Base-by-base conservation (phyloP, 2,888 invertebrate species). In the Diaperis boleti region DNA sequence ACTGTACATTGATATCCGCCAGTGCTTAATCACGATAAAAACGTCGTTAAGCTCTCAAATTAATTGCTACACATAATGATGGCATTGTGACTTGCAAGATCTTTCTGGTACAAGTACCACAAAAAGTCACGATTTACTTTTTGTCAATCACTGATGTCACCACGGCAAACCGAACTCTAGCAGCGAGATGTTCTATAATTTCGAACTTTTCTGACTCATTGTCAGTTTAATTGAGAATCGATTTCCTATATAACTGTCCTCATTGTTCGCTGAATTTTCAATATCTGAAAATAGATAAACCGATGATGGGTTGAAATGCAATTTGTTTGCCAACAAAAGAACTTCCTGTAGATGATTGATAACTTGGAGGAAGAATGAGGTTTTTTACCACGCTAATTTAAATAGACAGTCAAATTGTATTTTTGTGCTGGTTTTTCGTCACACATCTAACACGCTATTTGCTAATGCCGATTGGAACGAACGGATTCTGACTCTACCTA, bases 311-410 rank as follows among this genome's bases (percentile, higher is more conserved):
- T 15, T 42, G 20, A 42, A 26, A 45, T 11, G 29, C 29, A 45
- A 29, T 29, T 45, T 45, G 15, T 45, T 26, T 29, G 11, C 18
- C 18, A 45, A 45, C 45, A 45, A 44, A 11, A 14, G 45, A 13
- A 29, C 45, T 45, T 45, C 45, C 45, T 45, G 45, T 45, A 11
- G 26, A 14, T 45, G 29, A 45, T 45, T 29, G 45, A 45, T 45
- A 45, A 45, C 7, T 29, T 8, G 5, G 8, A 42, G 41, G 39
- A 17, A 17, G 17, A 42, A 42, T 45, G 18, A 26, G 11, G n/a
- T 45, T 42, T 17, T n/a, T 13, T 17, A 39, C 3, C 6, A 39
- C 18, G 20, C 18, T 17, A 20, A 10, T 42, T 17, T 20, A 20
- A 42, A 15, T 17, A 17, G 39, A 8, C 39, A 14, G 39, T 6